phyloP scores from a whole-genome alignment of 2,888 invertebrate species.

The Dryomyza anilis region DNA sequence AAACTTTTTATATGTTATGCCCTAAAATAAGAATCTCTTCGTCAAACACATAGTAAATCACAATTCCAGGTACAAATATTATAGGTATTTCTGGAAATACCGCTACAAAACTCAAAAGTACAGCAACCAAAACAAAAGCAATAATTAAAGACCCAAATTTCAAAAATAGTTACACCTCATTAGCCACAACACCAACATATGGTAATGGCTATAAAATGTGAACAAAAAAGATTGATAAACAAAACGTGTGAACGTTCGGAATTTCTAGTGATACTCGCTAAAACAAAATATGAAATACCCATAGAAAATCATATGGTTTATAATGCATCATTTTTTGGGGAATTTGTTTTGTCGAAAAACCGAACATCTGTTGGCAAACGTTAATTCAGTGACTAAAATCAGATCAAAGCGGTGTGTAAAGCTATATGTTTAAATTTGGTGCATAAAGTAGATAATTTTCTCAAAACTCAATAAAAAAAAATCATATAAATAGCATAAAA shows the following conservation, averaged over 20 bases:
- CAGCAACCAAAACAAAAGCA: too few relatives aligned
- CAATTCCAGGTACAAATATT: too few relatives aligned
- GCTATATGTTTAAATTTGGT: not conserved
- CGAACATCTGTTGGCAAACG: conserved; percentile 4
- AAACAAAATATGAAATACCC: not conserved
- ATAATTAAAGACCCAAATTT: not conserved
- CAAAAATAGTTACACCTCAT: conserved; percentile 14
- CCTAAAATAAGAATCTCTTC: too few relatives aligned
- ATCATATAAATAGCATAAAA: too few relatives aligned
- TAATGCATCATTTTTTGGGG: too few relatives aligned
- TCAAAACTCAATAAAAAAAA: too few relatives aligned
- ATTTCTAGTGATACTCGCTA: not conserved
- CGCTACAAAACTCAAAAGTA: too few relatives aligned
- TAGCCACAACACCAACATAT: conserved; percentile 3
- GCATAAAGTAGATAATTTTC: too few relatives aligned
- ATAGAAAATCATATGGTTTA: not conserved
- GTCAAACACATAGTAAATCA: too few relatives aligned
- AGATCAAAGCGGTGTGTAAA: conserved; percentile 10
- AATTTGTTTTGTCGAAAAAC: too few relatives aligned
- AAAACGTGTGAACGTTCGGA: conserved; percentile 2
- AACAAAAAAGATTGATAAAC: not conserved
- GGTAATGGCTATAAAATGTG: not conserved
- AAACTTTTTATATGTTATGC: too few relatives aligned
- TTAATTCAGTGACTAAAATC: not conserved
- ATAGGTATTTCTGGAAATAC: too few relatives aligned